phyloP scores from a whole-genome alignment of 1,140 invertebrate genomes.

The Pogonus chalceus region DNA sequence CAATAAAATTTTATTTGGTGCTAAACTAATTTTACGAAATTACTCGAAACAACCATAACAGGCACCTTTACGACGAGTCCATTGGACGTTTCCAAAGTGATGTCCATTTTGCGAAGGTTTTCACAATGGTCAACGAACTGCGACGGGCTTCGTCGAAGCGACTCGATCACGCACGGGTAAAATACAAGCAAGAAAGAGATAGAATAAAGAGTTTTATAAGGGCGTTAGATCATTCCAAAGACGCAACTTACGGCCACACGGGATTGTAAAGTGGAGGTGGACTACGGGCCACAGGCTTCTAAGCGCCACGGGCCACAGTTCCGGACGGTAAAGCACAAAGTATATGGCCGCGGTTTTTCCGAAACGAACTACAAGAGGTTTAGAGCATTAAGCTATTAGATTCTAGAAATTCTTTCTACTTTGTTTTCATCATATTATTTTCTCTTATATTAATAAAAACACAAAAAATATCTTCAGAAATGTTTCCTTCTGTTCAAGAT shows the following conservation, averaged over 20 bases:
- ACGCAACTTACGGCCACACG: neutral
- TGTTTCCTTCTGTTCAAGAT: no score
- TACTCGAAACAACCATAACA: neutral
- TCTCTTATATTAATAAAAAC: no score
- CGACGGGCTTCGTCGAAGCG: neutral
- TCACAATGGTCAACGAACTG: neutral
- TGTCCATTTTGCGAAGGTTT: neutral
- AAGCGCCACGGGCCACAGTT: conserved; percentile 5
- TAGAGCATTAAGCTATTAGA: neutral
- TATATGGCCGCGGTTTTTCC: conserved; percentile 12
- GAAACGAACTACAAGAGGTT: neutral
- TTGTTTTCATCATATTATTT: no score
- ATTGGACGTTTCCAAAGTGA: neutral
- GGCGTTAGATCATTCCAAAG: neutral
- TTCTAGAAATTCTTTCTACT: neutral
- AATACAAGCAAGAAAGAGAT: neutral
- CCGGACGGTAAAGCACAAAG: conserved; percentile 16
- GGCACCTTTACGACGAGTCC: neutral
- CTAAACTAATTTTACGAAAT: neutral
- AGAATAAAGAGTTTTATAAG: neutral
- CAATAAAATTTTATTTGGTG: neutral
- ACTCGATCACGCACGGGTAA: no score
- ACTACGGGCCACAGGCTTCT: no score
- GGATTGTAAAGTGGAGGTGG: neutral
- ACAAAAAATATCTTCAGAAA: no score